Conservation (phyloP, 2,888 invertebrate species). For the Craniophora ligustri region DNA sequence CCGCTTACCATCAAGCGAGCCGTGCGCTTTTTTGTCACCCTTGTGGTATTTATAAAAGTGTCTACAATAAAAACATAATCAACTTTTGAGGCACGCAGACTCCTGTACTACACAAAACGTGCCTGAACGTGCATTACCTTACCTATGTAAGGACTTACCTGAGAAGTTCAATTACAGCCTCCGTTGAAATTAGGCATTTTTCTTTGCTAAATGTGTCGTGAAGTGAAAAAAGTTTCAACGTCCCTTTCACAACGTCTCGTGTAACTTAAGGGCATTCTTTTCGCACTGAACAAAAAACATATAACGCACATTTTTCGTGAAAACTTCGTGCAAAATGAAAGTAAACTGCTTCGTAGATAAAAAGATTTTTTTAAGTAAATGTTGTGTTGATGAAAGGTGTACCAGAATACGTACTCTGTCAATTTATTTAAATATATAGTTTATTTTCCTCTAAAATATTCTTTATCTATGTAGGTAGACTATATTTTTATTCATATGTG, state of each 20-base stretch:
- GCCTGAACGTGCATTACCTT: constrained; percentile 50
- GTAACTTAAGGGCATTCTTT: constrained; percentile 43
- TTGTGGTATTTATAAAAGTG: no score
- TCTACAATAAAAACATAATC: background rate
- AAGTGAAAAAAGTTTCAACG: constrained; percentile 51
- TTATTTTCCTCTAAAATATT: background rate
- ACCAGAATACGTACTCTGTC: no score
- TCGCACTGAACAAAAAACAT: constrained; percentile 35
- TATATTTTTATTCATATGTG: no score
- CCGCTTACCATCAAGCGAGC: no score
- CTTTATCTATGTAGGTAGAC: no score
- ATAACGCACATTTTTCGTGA: constrained; percentile 36
- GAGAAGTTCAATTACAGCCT: constrained; percentile 51
- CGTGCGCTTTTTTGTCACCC: no score
- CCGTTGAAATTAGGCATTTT: constrained; percentile 57
- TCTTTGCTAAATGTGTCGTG: constrained; percentile 56
- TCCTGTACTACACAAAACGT: constrained; percentile 43
- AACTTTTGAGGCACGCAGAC: background rate
- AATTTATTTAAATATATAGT: constrained; percentile 4
- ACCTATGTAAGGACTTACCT: constrained; percentile 53
- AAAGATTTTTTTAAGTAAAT: constrained; percentile 19
- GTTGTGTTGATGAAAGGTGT: constrained; percentile 17
- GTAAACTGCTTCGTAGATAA: constrained; percentile 32
- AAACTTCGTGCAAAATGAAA: constrained; percentile 37
- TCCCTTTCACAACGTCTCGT: constrained; percentile 29